phyloP scores from a whole-genome alignment of 2,797 vertebrate species.

The Alectoris magna region DNA sequence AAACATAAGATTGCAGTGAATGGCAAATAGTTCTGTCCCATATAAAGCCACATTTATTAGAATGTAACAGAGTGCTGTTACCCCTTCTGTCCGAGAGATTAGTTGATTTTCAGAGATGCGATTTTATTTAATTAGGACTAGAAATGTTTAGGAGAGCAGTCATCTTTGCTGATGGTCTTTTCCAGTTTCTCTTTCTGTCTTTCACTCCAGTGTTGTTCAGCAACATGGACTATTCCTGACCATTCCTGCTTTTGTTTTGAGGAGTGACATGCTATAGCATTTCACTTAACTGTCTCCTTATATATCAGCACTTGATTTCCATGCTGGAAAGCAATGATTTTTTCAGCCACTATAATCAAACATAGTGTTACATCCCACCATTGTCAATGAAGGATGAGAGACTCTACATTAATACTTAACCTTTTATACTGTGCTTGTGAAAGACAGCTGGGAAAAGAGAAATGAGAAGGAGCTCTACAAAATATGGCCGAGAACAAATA shows the following conservation, averaged over 20 bases:
- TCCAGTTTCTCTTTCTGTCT: not conserved
- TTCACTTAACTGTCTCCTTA: not conserved
- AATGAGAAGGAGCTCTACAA: not conserved
- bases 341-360: not conserved
- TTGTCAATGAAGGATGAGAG: not conserved
- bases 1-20: not conserved
- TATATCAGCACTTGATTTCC: not conserved
- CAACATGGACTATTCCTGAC: not conserved
- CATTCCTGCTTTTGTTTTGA: not conserved
- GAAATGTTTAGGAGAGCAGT: not conserved
- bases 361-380: not conserved
- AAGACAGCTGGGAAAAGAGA: not conserved
- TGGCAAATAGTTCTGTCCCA: not conserved
- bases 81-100: not conserved
- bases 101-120: not conserved
- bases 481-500: not conserved
- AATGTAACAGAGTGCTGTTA: not conserved
- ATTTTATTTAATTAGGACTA: not conserved
- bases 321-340: not conserved
- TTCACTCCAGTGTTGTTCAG: not conserved
- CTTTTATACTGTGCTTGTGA: not conserved
- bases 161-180: not conserved
- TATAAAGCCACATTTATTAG: not conserved
- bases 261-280: not conserved
- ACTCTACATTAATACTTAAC: constrained; percentile 14